These are phyloP conservation scores for Ernsta delagoae DNA, from an alignment of 2,888 invertebrate species.

Conservation along the genomic window DNA sequence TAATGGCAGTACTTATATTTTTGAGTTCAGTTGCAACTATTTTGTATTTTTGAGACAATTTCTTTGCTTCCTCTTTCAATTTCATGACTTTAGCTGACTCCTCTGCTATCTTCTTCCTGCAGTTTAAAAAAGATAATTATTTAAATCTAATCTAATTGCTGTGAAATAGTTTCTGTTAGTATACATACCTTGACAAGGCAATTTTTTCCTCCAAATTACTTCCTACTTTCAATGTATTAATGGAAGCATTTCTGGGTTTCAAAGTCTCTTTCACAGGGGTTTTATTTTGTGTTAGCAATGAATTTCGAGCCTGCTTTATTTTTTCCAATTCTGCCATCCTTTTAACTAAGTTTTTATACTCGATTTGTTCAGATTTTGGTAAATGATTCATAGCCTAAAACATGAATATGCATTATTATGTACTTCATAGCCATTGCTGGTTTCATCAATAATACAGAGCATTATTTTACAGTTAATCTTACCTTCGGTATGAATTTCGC, in stretches of 20 bases:
- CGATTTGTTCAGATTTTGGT: constrained; percentile 78
- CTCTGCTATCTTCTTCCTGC: constrained; percentile 76
- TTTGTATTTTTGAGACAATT: constrained; percentile 73
- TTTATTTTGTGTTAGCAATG: constrained; percentile 47
- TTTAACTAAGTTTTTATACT: constrained; percentile 76
- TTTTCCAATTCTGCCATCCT: constrained; percentile 81
- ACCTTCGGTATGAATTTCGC: constrained; percentile 79
- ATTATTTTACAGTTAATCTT: constrained; percentile 34
- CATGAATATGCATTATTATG: not conserved
- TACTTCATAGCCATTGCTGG: not conserved
- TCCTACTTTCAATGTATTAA: constrained; percentile 43
- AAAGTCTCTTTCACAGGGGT: constrained; percentile 61
- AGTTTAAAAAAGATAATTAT: not conserved
- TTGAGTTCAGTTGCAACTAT: constrained; percentile 72
- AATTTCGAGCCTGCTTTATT: constrained; percentile 71
- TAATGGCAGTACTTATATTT: constrained; percentile 72
- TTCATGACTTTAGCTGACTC: constrained; percentile 75
- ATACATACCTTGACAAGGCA: constrained; percentile 66
- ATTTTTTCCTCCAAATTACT: constrained; percentile 69
- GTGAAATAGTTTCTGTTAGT: not conserved
- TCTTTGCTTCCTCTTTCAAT: constrained; percentile 71
- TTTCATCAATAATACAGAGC: not conserved
- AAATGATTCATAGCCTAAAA: constrained; percentile 69
- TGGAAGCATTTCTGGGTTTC: constrained; percentile 62
- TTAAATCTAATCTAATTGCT: constrained; percentile 8